Conservation (phyloP, 2,888 invertebrate species). For the Hydrotaea diabolus region DNA sequence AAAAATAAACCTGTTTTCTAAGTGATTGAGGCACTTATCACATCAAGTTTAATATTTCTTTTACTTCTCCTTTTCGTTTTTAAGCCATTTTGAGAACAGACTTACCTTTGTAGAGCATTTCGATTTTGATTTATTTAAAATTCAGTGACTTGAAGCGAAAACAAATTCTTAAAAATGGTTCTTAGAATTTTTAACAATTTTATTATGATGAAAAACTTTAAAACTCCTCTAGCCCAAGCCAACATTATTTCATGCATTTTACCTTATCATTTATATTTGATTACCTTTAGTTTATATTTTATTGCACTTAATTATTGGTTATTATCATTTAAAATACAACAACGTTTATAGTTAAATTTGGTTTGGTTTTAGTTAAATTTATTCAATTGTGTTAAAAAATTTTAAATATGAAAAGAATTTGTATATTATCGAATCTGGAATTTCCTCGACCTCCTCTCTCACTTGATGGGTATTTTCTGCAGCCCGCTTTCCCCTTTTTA, state of each 20-base stretch:
- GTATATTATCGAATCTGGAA: neutral
- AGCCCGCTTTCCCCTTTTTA: no score
- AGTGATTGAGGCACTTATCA: neutral
- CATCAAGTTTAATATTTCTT: neutral
- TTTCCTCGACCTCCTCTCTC: neutral
- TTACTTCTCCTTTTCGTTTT: neutral
- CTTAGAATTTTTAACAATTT: neutral
- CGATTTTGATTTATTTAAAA: no score
- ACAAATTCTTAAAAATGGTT: no score
- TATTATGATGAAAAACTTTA: neutral
- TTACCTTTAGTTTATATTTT: neutral
- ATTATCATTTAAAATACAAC: slow-evolving; percentile 4
- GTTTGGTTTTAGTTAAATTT: slow-evolving; percentile 29
- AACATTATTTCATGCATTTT: slow-evolving; percentile 15
- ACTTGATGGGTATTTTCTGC: neutral
- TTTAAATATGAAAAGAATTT: slow-evolving; percentile 8
- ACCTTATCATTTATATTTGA: neutral
- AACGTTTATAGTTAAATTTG: no score
- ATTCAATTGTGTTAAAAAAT: slow-evolving; percentile 18
- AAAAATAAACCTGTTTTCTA: neutral
- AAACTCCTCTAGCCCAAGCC: neutral
- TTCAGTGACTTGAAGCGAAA: no score
- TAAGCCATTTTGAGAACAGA: neutral
- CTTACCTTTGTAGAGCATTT: no score
- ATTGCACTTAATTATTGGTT: neutral